phyloP scores from a whole-genome alignment of 2,797 vertebrate genomes.

The Ptychadena robeensis region DNA sequence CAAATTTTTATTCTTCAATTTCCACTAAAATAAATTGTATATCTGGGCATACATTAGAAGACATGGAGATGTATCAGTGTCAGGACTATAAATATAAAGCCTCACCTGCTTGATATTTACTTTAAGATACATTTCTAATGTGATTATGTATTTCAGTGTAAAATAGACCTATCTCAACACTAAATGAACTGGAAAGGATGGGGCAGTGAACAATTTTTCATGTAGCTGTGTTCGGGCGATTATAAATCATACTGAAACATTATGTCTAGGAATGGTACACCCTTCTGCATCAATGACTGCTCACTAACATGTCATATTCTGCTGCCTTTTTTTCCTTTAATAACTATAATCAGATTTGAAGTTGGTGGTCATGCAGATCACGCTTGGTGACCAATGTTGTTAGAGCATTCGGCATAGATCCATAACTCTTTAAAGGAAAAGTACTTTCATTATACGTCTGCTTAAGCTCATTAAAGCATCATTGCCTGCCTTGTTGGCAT shows the following conservation, averaged over 20 bases:
- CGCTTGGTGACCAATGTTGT: background rate
- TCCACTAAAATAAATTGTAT: conserved; percentile 1
- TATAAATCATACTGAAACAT: conserved; percentile 23
- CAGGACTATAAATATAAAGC: background rate
- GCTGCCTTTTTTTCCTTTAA: background rate
- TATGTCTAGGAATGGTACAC: conserved; percentile 31
- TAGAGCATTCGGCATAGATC: background rate
- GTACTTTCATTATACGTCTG: no score
- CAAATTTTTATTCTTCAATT: background rate
- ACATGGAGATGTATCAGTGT: background rate
- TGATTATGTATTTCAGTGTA: conserved; percentile 31
- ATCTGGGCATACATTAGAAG: background rate
- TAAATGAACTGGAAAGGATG: conserved; percentile 44
- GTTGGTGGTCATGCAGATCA: background rate
- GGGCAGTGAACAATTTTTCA: conserved; percentile 33
- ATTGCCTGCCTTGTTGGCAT: no score
- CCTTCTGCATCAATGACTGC: background rate
- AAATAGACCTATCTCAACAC: conserved; percentile 32
- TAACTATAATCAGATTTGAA: background rate
- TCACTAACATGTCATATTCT: background rate
- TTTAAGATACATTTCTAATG: conserved; percentile 27
- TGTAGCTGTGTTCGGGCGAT: background rate
- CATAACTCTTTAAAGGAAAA: no score
- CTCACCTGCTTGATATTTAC: conserved; percentile 7
- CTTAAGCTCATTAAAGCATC: no score